These are phyloP conservation scores for Dromiciops gliroides DNA, from an alignment of 2,113 vertebrate genomes.

Conservation along the genomic window DNA sequence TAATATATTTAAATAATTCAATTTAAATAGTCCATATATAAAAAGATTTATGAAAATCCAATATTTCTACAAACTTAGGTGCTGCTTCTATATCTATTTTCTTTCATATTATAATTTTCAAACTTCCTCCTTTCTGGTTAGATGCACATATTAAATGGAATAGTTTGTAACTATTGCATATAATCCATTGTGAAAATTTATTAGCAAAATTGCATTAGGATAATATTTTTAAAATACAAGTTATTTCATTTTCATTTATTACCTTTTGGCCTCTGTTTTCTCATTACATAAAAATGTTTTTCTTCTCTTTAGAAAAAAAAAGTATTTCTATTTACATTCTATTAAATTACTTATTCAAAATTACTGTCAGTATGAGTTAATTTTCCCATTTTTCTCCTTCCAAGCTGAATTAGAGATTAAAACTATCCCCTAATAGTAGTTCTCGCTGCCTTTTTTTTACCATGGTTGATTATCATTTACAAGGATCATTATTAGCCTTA, in stretches of 20 bases:
- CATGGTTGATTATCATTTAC: slow-evolving; percentile 54
- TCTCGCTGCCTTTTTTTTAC: slow-evolving; percentile 37
- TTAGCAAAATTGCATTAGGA: not conserved
- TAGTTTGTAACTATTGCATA: no score
- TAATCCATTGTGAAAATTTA: not conserved
- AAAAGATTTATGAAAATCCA: no score
- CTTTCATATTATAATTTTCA: no score
- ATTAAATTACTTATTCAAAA: slow-evolving; percentile 32
- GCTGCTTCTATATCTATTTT: no score
- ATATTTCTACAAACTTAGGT: no score
- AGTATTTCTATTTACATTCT: slow-evolving; percentile 31
- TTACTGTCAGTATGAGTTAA: slow-evolving; percentile 9
- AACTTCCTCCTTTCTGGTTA: no score
- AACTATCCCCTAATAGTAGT: slow-evolving; percentile 48
- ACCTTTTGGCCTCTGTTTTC: not conserved
- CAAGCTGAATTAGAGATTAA: slow-evolving; percentile 45
- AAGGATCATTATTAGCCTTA: slow-evolving; percentile 52
- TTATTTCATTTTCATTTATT: not conserved
- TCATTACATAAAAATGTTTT: not conserved
- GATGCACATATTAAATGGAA: no score
- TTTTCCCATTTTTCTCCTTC: slow-evolving; percentile 15
- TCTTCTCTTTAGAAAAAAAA: slow-evolving; percentile 26
- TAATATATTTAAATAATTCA: no score
- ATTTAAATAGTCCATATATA: no score
- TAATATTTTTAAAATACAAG: slow-evolving; percentile 14